These are phyloP conservation scores for Ceyx margarethae DNA, from an alignment of 2,113 vertebrate species.

Conservation along the genomic window DNA sequence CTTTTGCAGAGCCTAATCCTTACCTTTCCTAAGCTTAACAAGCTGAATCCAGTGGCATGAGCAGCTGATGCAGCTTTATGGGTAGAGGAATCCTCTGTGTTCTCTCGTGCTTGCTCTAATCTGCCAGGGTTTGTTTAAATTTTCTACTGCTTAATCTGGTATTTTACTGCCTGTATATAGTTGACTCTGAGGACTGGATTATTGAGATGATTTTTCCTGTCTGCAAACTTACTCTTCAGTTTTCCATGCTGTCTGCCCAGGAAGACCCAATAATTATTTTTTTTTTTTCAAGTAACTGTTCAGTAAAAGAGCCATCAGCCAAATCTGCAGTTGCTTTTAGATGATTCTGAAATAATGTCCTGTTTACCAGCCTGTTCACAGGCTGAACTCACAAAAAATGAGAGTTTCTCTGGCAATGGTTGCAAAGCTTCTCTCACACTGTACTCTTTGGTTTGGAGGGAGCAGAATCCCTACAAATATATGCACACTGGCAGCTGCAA, in stretches of 20 bases:
- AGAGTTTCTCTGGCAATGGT: not conserved
- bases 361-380: not conserved
- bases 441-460: not conserved
- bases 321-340: not conserved
- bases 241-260: not conserved
- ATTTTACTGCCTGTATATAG: not conserved
- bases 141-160: not conserved
- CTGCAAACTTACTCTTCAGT: not conserved
- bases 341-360: rapidly evolving
- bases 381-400: not conserved
- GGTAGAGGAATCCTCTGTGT: not conserved
- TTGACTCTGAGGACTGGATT: not conserved
- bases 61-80: not conserved
- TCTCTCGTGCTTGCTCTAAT: not conserved
- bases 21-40: slow-evolving; percentile 32
- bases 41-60: slow-evolving; percentile 4
- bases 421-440: not conserved
- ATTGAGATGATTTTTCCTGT: not conserved
- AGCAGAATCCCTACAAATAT: not conserved
- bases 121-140: slow-evolving; percentile 10
- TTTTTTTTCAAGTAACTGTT: not conserved
- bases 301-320: not conserved
- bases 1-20: slow-evolving; percentile 13
- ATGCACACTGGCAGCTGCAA: rapidly evolving
- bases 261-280: not conserved